Percentiles rank a stretch among this genome's conserved stretches.
Conservation (phyloP, 1,140 invertebrate genomes). For the Philopotamus ludificatus region DNA sequence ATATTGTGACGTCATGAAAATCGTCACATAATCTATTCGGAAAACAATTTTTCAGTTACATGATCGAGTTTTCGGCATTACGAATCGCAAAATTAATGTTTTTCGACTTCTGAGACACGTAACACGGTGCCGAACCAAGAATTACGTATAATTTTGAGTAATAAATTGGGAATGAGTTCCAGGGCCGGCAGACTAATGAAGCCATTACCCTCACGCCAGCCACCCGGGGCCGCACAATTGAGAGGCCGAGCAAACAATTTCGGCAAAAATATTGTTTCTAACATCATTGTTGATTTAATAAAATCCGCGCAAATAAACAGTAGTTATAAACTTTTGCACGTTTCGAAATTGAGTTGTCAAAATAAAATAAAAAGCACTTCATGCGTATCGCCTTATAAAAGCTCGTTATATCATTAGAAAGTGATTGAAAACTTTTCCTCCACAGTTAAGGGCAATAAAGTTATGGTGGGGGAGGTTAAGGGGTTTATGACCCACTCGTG, state of each 20-base stretch:
- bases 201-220: not conserved
- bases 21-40: too few species aligned
- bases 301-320: too few species aligned
- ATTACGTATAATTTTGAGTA: not conserved
- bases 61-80: too few species aligned
- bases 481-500: not conserved
- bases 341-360: too few species aligned
- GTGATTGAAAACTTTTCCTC: conserved; percentile 28
- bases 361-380: not conserved
- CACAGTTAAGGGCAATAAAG: conserved; percentile 19
- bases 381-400: conserved; percentile 18
- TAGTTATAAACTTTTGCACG: too few species aligned
- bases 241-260: not conserved
- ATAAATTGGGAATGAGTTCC: not conserved
- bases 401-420: conserved; percentile 32
- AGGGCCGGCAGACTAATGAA: not conserved
- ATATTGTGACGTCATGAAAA: too few species aligned
- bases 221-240: not conserved
- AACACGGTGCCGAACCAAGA: not conserved
- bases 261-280: too few species aligned
- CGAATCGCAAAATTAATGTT: too few species aligned
- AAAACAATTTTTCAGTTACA: too few species aligned
- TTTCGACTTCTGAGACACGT: not conserved
- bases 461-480: not conserved
- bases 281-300: too few species aligned